Evolutionary conservation across 2,888 invertebrate genomes (phyloP).

Genomic region (Melolontha melolontha): DNA sequence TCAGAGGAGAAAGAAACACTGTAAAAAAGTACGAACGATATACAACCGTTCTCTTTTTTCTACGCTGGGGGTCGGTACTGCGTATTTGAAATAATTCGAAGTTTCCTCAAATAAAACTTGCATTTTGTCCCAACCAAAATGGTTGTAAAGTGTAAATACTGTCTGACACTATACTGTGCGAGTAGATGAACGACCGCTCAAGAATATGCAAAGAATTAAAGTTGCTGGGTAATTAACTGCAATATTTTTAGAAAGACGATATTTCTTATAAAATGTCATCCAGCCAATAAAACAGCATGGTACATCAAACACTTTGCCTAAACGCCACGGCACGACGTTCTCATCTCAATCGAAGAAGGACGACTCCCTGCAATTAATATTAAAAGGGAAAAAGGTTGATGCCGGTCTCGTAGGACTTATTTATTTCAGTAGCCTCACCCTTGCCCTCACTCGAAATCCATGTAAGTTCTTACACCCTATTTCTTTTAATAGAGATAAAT

Average conservation of each 20-base stretch:
- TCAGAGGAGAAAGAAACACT: conserved; percentile 52
- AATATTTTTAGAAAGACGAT: conserved; percentile 61
- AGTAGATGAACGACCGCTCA: conserved; percentile 45
- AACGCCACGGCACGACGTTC: conserved; percentile 42
- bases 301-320: conserved; percentile 62
- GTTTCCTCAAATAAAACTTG: conserved; percentile 4
- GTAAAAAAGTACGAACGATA: conserved; percentile 50
- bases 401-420: conserved; percentile 51
- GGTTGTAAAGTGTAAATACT: conserved; percentile 58
- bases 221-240: conserved; percentile 66
- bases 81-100: not conserved
- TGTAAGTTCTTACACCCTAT: not conserved
- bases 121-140: no score
- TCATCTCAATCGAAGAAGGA: conserved; percentile 54
- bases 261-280: conserved; percentile 68
- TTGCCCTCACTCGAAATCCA: not conserved
- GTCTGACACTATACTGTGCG: conserved; percentile 19
- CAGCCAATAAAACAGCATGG: conserved; percentile 69
- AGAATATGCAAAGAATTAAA: conserved; percentile 61
- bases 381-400: conserved; percentile 46
- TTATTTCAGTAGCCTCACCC: conserved; percentile 37
- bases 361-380: conserved; percentile 48
- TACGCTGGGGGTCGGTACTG: conserved; percentile 46
- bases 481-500: conserved; percentile 11
- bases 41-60: conserved; percentile 49